Base-by-base conservation (phyloP, 2,888 invertebrate species). In the Acanthosoma haemorrhoidale region DNA sequence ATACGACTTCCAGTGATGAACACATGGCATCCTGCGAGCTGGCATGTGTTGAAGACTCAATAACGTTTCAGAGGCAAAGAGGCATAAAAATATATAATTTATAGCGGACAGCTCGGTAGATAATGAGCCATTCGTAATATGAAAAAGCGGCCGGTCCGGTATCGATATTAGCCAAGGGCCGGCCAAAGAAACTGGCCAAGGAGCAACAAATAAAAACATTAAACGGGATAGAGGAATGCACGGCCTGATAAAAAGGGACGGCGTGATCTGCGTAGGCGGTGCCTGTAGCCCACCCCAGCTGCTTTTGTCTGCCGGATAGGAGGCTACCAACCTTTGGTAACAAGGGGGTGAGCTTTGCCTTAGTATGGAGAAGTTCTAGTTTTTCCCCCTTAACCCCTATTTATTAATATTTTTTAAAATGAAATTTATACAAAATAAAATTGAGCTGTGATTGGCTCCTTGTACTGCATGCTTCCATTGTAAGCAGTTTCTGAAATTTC, bases 141-240 rank as follows among this genome's bases (percentile, higher is more conserved):
- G 18, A 41, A 41, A 41, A 41, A 41, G 41, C 3, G 11, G 43
- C 18, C 21, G 11, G 11, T 43, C 21, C 21, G 21, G 43, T 43
- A 43, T 43, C 43, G 43, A 43, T 43, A 43, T 43, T 43, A 18
- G 13, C 43, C 25, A 13, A 2, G 21, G 21, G n/a, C n/a, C n/a
- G n/a, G n/a, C n/a, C n/a, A n/a, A n/a, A n/a, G n/a, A n/a, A n/a
- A n/a, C n/a, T n/a, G n/a, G n/a, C n/a, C n/a, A n/a, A n/a, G n/a
- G n/a, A n/a, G n/a, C n/a, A n/a, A 43, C 43, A 43, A 43, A 43
- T 43, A 43, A 43, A 43, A 43, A 43, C 43, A 43, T 43, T 43
- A 21, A 13, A 13, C 21, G 43, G 21, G 21, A 21, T 21, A 21
- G 15, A 43, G 43, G 43, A 43, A 43, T 43, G 43, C 21, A 21